These are phyloP conservation scores for Amphiprion percula DNA, from an alignment of 2,113 vertebrate species.

Conservation along the genomic window DNA sequence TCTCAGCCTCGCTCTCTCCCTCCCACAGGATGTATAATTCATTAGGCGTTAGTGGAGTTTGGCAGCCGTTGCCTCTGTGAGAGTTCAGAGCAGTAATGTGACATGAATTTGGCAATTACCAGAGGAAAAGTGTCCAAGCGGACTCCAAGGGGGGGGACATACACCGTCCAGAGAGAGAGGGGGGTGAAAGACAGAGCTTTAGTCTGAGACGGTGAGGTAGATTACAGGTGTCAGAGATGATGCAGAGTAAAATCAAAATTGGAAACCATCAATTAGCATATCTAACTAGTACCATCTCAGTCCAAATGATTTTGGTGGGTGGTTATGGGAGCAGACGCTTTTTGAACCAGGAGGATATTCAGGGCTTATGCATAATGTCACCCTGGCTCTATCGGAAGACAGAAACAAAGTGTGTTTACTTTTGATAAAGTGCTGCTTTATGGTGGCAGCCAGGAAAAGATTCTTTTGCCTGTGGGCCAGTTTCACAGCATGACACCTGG, in stretches of 20 bases:
- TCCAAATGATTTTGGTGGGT: not conserved
- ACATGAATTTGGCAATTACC: conserved; percentile 69
- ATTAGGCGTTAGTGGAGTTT: conserved; percentile 66
- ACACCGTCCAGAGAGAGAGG: conserved; percentile 17
- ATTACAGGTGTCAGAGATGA: conserved; percentile 37
- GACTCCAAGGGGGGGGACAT: conserved; percentile 10
- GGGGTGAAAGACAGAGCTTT: not conserved
- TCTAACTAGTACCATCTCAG: not conserved
- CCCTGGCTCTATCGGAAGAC: not conserved
- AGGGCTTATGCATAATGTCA: not conserved
- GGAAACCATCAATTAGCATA: conserved; percentile 15
- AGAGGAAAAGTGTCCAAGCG: conserved; percentile 38
- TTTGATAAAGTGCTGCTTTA: conserved; percentile 8
- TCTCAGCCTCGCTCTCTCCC: conserved; percentile 26
- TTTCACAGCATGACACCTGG: conserved; percentile 9
- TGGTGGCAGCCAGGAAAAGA: not conserved
- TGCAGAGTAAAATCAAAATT: not conserved
- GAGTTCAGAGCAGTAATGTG: conserved; percentile 65
- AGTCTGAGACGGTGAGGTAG: not conserved
- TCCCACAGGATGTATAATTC: conserved; percentile 68
- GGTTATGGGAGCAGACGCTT: not conserved
- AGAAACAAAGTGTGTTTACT: conserved; percentile 4
- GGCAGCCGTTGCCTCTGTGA: conserved; percentile 60
- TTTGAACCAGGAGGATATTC: conserved; percentile 1
- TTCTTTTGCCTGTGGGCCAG: not conserved